Conservation (phyloP, 2,797 vertebrate species). For the Myiotriccus ornatus region DNA sequence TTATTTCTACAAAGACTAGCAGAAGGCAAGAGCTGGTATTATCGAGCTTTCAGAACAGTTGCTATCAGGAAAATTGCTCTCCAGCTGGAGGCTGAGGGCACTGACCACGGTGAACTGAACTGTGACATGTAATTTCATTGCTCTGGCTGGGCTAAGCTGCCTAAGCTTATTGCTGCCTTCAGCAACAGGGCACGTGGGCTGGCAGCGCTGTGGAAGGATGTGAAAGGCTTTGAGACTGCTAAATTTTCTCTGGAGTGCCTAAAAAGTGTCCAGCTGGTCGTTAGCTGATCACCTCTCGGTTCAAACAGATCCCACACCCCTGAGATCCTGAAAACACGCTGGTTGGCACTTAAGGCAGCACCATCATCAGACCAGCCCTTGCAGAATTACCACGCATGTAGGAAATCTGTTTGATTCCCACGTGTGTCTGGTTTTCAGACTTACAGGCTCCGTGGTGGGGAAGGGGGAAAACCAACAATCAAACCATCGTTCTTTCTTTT, state of each 20-base stretch:
- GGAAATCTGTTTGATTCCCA: slow-evolving; percentile 16
- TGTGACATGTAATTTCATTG: slow-evolving; percentile 17
- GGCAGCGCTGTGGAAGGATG: background rate
- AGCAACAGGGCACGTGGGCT: background rate
- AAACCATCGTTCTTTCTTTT: background rate
- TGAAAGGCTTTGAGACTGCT: background rate
- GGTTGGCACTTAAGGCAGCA: background rate
- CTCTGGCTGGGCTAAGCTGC: background rate
- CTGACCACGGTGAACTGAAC: background rate
- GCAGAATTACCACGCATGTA: background rate
- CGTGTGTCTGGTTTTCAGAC: slow-evolving; percentile 7
- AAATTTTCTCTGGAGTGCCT: background rate
- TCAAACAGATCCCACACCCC: background rate
- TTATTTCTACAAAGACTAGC: background rate
- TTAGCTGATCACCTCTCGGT: background rate
- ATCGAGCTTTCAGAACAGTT: background rate
- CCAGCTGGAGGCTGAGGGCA: background rate
- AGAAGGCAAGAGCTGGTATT: background rate
- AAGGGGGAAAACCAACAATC: background rate
- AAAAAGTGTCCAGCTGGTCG: background rate
- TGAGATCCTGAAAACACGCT: background rate
- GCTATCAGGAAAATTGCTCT: slow-evolving; percentile 28
- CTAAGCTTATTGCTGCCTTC: background rate
- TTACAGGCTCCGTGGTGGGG: background rate
- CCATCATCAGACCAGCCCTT: background rate